Evolutionary conservation across 2,888 invertebrate species (phyloP).

Genomic region (Ichneumoninae sp.): DNA sequence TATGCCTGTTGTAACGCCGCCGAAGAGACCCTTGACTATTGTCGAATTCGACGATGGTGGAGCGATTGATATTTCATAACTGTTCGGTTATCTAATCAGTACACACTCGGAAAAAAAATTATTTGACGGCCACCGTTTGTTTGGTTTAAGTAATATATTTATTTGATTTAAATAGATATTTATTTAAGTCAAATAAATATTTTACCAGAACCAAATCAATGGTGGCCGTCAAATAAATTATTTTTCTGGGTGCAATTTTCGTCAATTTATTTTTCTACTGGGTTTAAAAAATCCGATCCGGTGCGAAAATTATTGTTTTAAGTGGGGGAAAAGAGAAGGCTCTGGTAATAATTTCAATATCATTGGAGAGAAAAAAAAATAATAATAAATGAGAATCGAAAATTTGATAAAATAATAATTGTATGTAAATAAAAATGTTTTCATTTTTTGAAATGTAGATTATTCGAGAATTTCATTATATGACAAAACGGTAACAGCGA

Average conservation of each 20-base stretch:
- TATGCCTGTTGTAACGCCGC: slow-evolving; percentile 7
- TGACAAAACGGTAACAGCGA: background rate
- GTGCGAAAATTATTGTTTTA: background rate
- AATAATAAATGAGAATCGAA: background rate
- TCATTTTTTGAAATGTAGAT: background rate
- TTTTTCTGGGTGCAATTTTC: too few species aligned
- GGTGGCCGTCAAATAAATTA: too few species aligned
- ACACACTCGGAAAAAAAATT: too few species aligned
- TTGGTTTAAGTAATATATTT: too few species aligned
- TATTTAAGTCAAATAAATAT: too few species aligned
- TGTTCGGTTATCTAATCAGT: background rate
- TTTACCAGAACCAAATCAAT: too few species aligned
- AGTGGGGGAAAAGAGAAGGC: too few species aligned
- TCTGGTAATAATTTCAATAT: too few species aligned
- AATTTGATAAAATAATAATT: background rate
- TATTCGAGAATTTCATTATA: background rate
- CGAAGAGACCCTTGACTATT: background rate
- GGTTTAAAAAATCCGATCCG: background rate
- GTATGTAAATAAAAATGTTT: background rate
- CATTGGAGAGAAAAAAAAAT: background rate
- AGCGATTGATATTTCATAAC: background rate
- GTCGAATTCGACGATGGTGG: background rate
- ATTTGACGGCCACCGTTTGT: too few species aligned
- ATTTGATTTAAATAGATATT: too few species aligned
- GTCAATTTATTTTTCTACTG: background rate